A percentile compares a stretch with the other conserved stretches of the same genome.
Evolutionary conservation across 2,888 invertebrate genomes (phyloP).

Genomic region (Portevinia maculata): DNA sequence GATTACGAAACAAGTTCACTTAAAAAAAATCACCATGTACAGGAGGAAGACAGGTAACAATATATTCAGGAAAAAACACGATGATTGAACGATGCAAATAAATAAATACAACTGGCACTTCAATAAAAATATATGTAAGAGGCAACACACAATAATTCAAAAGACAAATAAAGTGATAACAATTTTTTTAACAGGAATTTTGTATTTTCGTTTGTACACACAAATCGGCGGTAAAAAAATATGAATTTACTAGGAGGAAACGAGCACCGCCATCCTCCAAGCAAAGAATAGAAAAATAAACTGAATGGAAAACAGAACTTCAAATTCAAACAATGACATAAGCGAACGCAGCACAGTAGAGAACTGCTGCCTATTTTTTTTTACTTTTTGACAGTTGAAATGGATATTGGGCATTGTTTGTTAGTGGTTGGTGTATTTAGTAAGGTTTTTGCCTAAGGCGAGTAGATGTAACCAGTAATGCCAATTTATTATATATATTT

Average conservation of each 20-base stretch:
- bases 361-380: constrained; percentile 18
- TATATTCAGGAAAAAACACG: neutral
- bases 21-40: neutral
- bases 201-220: constrained; percentile 24
- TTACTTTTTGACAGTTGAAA: constrained; percentile 2
- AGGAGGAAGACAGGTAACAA: constrained; percentile 17
- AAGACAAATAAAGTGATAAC: constrained; percentile 15
- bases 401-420: constrained; percentile 2
- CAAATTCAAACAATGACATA: constrained; percentile 47
- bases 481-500: too few species aligned
- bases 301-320: constrained; percentile 64
- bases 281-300: constrained; percentile 69
- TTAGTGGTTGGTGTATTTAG: constrained; percentile 27
- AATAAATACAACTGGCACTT: neutral
- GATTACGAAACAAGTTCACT: constrained; percentile 20
- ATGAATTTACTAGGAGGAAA: constrained; percentile 32
- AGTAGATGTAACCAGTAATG: too few species aligned
- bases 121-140: neutral
- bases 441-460: neutral
- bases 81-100: constrained; percentile 15
- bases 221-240: constrained; percentile 65
- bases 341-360: constrained; percentile 18
- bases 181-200: constrained; percentile 23
- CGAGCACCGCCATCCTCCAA: constrained; percentile 48
- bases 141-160: neutral